Conservation (phyloP, 2,113 vertebrate genomes). For the Tricholaema leucomelas region DNA sequence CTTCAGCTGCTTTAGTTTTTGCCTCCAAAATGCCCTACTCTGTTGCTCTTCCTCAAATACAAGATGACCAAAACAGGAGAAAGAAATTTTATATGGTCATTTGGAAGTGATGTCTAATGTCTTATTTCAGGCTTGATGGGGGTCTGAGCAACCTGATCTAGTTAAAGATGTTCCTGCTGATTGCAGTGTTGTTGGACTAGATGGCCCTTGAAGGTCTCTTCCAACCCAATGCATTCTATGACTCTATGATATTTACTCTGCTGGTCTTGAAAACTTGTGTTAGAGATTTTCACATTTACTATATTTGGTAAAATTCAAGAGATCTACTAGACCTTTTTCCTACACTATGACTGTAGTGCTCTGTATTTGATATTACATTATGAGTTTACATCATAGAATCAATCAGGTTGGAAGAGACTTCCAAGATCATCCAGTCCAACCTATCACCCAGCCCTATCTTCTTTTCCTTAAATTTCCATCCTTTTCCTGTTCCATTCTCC, state of each 20-base stretch:
- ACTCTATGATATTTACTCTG: background rate
- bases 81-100: background rate
- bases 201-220: too few species aligned
- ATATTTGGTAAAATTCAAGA: background rate
- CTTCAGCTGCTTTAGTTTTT: background rate
- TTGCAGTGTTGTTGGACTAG: too few species aligned
- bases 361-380: background rate
- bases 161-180: too few species aligned
- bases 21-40: background rate
- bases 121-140: background rate
- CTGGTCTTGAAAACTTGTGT: background rate
- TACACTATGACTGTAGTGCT: background rate
- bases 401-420: too few species aligned
- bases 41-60: background rate
- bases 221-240: too few species aligned
- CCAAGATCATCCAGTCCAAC: too few species aligned
- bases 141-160: too few species aligned
- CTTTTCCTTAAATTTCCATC: background rate
- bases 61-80: background rate
- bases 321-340: background rate
- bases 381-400: background rate
- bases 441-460: too few species aligned
- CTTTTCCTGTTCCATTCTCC: background rate
- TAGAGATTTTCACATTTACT: background rate
- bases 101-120: background rate